Evolutionary conservation across 2,113 vertebrate species (phyloP).

Genomic region (Microcebus lehilahytsara): DNA sequence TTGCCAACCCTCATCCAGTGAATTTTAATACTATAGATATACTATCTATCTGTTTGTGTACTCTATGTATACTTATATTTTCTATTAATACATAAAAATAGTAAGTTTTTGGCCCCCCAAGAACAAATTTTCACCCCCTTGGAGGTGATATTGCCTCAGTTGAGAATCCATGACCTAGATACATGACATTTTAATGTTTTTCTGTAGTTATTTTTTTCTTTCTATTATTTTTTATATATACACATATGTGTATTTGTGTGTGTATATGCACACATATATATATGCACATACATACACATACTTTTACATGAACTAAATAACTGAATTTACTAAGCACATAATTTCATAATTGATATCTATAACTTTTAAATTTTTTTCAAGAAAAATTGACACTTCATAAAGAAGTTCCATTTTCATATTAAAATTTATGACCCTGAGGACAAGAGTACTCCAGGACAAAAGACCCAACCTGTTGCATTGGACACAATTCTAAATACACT

Average conservation of each 20-base stretch:
- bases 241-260: neutral
- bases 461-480: neutral
- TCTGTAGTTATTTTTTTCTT: neutral
- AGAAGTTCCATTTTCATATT: neutral
- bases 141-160: no score
- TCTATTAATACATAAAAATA: neutral
- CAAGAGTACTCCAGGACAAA: neutral
- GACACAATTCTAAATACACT: neutral
- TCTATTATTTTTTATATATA: neutral
- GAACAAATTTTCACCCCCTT: neutral
- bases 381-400: neutral
- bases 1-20: neutral
- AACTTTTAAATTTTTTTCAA: neutral
- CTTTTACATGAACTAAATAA: neutral
- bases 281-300: neutral
- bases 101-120: neutral
- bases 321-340: neutral
- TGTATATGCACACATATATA: neutral
- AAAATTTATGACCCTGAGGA: neutral
- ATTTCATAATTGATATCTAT: neutral
- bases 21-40: neutral
- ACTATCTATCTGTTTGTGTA: neutral
- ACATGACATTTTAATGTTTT: neutral
- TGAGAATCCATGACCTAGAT: neutral
- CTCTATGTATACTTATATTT: neutral